Evolutionary conservation across 2,797 vertebrate genomes (phyloP), one percentile per base, ranked within the genome.

Genomic region (Sebastes ruberrimus): DNA sequence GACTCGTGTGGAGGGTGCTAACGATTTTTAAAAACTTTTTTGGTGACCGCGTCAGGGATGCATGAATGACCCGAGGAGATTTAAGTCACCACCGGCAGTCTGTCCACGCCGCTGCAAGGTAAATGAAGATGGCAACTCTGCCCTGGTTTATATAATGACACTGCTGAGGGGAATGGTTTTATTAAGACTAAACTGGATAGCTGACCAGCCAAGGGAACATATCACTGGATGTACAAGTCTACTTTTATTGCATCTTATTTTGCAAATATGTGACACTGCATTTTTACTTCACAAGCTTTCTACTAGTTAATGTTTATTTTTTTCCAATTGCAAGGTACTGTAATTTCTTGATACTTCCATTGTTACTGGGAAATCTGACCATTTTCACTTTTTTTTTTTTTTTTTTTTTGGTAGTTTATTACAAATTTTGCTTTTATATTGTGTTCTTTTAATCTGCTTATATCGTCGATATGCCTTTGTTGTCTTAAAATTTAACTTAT

Each of bases 1-100:
- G 42, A 78, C 85, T 89, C 73, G 76, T 85, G 80, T 56, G 67
- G 80, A 80, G 87, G 78, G 53, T 49, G 33, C 23, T 75, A 92
- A 92, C 69, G 82, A 92, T 93, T 94, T 94, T 90, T 79, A 9
- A 66, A 79, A 84, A 72, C 67, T 89, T 81, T 64, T 92, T 92
- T 86, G 85, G 88, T 73, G 81, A 90, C 57, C 27, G 56, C 42
- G 57, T 86, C 86, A 72, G 80, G 88, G 78, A 86, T 87, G 82
- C 72, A 93, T 95, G 92, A 93, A 93, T 95, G 92, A 93, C 94
- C 88, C 70, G 84, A 75, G 87, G 90, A 85, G 92, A 93, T 91
- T 84, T 82, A 79, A 91, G 86, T 85, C 91, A 94, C 76, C 90
- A 92, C 62, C 86, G 88, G 89, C 92, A 91, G 91, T 92, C 94